Evolutionary conservation across 2,113 vertebrate genomes (phyloP).

Genomic region (Scortum barcoo): DNA sequence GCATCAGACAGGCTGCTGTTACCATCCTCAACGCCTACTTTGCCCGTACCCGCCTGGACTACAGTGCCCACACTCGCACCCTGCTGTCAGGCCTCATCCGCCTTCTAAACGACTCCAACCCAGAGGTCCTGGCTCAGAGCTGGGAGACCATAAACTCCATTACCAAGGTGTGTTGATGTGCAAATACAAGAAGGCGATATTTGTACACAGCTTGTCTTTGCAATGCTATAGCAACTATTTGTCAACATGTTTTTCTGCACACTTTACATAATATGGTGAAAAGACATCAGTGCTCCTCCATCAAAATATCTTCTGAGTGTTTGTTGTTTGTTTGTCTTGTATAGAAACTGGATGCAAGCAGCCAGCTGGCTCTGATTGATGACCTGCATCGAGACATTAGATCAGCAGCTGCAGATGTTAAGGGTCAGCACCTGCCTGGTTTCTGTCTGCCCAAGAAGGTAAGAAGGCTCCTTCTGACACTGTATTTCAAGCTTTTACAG

Average conservation of each 20-base stretch:
- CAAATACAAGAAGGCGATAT: not conserved
- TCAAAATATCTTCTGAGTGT: not conserved
- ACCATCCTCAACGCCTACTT: slow-evolving; percentile 96
- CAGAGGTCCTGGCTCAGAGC: slow-evolving; percentile 93
- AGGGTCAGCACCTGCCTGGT: slow-evolving; percentile 93
- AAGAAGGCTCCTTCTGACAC: slow-evolving; percentile 33
- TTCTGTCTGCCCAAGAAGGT: slow-evolving; percentile 99
- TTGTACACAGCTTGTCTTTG: not conserved
- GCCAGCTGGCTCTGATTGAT: slow-evolving; percentile 95
- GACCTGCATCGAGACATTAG: slow-evolving; percentile 96
- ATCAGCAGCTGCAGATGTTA: slow-evolving; percentile 90
- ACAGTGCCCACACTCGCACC: slow-evolving; percentile 89
- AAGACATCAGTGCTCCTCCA: not conserved
- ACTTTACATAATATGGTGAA: not conserved
- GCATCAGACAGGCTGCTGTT: slow-evolving; percentile 92
- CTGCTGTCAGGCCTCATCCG: slow-evolving; percentile 94
- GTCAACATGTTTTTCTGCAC: not conserved
- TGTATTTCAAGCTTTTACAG: not conserved
- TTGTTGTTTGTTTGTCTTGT: slow-evolving; percentile 18
- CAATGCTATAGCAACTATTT: not conserved
- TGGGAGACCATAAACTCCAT: slow-evolving; percentile 98
- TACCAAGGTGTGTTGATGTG: slow-evolving; percentile 89
- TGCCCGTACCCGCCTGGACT: slow-evolving; percentile 93
- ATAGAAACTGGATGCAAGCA: slow-evolving; percentile 95
- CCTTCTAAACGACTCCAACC: slow-evolving; percentile 93